Evolutionary conservation across 1,140 invertebrate species (phyloP), one percentile per base, ranked within the genome.

Genomic region (Tetragonula clypearis): DNA sequence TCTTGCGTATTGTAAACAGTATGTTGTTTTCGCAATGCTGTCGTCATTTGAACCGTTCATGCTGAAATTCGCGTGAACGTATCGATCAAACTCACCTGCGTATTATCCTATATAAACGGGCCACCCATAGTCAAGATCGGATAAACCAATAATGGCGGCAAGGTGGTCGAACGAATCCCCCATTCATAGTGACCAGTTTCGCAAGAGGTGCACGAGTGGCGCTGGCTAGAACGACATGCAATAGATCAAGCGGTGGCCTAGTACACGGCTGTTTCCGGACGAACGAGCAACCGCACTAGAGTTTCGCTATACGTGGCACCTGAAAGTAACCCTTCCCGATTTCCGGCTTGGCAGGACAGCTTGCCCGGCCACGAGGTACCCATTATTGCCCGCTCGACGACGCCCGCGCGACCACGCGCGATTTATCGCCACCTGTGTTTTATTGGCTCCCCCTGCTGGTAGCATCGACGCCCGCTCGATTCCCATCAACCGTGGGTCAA

Each of bases 351-450:
- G 41, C 76, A 73, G 78, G 71, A 78, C 81, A 60, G 79, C 83
- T 77, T 75, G 69, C 75, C 71, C 79, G 69, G 79, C 86, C 85
- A 89, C 86, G 88, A 90, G 88, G 84, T 90, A 86, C 87, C 90
- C 87, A 90, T 92, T 92, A 92, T 92, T 91, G 88, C 87, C 86
- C 89, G 86, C 85, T 90, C 85, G 89, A 89, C 89, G 90, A 92
- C 87, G 84, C 81, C 80, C 90, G 85, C 85, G 85, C 86, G 90
- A 87, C 82, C 84, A 75, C 86, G 76, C 80, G 86, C 87, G 86
- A 92, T 92, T 92, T 92, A 92, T 92, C 89, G 90, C 79, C 85
- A 90, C 80, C 86, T 92, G 88, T 92, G 88, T 92, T 92, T 92
- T 92, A 92, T 92, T 90, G 91, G 87, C 81, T 84, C 69, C 82